phyloP scores from a whole-genome alignment of 2,797 vertebrate genomes.

The Chloroceryle inda region DNA sequence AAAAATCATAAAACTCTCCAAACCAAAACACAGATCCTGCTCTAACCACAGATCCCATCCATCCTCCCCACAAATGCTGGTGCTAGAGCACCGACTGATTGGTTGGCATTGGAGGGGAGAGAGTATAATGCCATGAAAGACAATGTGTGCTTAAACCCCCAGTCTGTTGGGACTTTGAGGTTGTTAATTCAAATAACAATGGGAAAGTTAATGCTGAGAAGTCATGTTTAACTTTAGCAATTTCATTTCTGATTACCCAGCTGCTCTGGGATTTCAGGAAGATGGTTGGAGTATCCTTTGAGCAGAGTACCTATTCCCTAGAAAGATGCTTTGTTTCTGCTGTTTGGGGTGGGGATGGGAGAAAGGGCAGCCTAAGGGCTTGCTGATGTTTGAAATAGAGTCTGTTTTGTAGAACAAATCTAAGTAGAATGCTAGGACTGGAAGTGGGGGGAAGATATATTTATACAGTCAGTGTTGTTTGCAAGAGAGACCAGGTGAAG shows the following conservation, averaged over 20 bases:
- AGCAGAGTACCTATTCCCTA: background rate
- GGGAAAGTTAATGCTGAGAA: background rate
- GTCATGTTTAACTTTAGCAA: background rate
- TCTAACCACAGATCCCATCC: background rate
- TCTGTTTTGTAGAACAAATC: background rate
- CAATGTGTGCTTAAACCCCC: background rate
- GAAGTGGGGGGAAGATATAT: background rate
- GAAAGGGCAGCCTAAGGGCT: background rate
- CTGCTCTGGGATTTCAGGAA: background rate
- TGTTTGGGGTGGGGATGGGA: accelerated
- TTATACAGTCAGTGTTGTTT: background rate
- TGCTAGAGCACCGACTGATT: background rate
- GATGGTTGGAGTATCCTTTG: background rate
- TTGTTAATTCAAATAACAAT: background rate
- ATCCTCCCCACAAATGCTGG: background rate
- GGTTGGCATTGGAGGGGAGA: background rate
- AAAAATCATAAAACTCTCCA: background rate
- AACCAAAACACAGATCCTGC: background rate
- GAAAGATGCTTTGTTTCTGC: background rate
- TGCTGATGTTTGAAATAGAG: background rate
- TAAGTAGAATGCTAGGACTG: background rate
- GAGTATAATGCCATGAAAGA: background rate
- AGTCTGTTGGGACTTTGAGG: background rate
- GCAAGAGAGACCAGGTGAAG: background rate
- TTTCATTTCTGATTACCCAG: background rate